Evolutionary conservation across 2,113 vertebrate species (phyloP).

Genomic region (Syngnathus scovelli): DNA sequence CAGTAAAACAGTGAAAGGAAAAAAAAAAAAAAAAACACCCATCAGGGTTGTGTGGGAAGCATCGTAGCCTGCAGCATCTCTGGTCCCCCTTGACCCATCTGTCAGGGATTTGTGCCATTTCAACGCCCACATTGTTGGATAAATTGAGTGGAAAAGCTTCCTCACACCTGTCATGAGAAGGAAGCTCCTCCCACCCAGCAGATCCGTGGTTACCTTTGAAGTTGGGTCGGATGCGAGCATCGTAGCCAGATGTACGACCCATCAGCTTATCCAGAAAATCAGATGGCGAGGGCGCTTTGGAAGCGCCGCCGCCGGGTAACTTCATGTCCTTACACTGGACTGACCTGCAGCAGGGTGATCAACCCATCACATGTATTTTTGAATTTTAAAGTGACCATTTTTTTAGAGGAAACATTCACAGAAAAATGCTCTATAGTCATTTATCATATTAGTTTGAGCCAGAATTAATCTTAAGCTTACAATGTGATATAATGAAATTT

Average conservation of each 20-base stretch:
- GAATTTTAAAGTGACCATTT: too few relatives aligned
- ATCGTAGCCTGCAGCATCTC: conserved; percentile 35
- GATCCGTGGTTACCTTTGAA: conserved; percentile 82
- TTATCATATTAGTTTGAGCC: too few relatives aligned
- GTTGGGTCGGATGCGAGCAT: conserved; percentile 90
- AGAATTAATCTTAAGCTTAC: too few relatives aligned
- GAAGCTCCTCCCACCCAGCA: conserved; percentile 2
- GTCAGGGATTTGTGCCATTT: conserved; percentile 45
- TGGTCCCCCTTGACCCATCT: conserved; percentile 39
- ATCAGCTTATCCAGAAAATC: conserved; percentile 96
- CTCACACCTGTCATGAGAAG: conserved; percentile 34
- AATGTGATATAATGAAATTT: neutral
- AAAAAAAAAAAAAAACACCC: conserved; percentile 4
- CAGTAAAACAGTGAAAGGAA: conserved; percentile 26
- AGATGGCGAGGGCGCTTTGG: conserved; percentile 80
- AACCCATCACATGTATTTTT: too few relatives aligned
- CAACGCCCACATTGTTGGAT: conserved; percentile 19
- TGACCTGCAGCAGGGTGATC: conserved; percentile 56
- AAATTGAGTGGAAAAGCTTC: conserved; percentile 7
- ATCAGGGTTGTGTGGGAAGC: conserved; percentile 22
- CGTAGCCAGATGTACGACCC: conserved; percentile 90
- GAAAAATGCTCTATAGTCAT: too few relatives aligned
- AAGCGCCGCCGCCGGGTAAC: conserved; percentile 63
- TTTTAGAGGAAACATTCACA: too few relatives aligned
- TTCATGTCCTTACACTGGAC: conserved; percentile 78